A percentile compares a stretch with the other conserved stretches of the same genome.
phyloP scores from a whole-genome alignment of 2,113 vertebrate species.

The Myrmecobius fasciatus region DNA sequence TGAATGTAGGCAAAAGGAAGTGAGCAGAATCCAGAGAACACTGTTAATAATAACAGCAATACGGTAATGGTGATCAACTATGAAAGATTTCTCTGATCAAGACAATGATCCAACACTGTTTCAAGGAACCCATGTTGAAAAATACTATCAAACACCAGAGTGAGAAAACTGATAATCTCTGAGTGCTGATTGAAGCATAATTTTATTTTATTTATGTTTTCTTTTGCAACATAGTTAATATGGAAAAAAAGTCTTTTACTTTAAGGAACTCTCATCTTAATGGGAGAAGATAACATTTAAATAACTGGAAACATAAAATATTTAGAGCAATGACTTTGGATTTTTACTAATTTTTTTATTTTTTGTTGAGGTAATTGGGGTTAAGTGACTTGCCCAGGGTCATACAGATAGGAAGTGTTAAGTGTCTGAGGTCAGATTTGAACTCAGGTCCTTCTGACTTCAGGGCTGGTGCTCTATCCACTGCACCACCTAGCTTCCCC shows the following conservation, averaged over 20 bases:
- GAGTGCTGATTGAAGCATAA: neutral
- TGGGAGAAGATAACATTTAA: neutral
- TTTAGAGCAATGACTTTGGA: neutral
- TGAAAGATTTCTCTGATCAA: neutral
- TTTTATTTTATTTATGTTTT: neutral
- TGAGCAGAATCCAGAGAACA: neutral
- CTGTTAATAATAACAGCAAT: neutral
- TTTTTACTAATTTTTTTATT: no score
- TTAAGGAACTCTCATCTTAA: neutral
- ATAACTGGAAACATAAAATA: neutral
- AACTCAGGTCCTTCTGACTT: no score
- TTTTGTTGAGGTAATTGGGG: no score
- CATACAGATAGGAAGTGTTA: no score
- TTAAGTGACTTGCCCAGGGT: no score
- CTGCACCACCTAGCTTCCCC: no score
- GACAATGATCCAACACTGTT: neutral
- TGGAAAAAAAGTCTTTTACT: neutral
- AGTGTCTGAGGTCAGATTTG: no score
- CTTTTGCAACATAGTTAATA: neutral
- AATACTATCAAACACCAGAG: neutral
- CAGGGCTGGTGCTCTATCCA: no score
- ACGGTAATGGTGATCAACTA: neutral
- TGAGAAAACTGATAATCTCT: neutral
- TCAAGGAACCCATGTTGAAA: neutral
- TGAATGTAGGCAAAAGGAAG: neutral